phyloP scores from a whole-genome alignment of 2,113 vertebrate genomes.

The Beaufortia kweichowensis region DNA sequence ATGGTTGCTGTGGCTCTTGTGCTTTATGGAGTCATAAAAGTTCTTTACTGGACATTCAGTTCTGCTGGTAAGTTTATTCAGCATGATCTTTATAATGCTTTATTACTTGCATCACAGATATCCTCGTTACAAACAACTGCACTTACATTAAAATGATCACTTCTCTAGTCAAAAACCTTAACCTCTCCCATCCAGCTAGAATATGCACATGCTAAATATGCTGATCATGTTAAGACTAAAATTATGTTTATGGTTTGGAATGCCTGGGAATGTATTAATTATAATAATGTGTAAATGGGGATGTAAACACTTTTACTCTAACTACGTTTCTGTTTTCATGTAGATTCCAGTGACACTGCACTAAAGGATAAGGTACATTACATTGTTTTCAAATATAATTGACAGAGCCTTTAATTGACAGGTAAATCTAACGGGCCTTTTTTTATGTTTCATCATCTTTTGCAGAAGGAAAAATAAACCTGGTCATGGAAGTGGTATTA shows the following conservation, averaged over 20 bases:
- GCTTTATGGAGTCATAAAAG: conserved; percentile 74
- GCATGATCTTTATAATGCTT: neutral
- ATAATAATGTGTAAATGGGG: neutral
- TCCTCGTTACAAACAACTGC: no score
- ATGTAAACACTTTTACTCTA: neutral
- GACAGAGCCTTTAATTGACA: no score
- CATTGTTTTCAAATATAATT: neutral
- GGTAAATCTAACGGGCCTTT: neutral
- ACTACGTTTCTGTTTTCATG: neutral
- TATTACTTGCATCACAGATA: neutral
- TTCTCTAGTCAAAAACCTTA: no score
- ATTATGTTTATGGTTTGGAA: no score
- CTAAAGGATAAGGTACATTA: conserved; percentile 63
- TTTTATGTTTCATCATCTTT: conserved; percentile 16
- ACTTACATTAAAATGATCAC: no score
- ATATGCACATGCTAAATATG: no score
- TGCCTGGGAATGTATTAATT: neutral
- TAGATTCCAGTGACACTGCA: conserved; percentile 56
- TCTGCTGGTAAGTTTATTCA: conserved; percentile 62
- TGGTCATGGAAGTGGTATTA: neutral
- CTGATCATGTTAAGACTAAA: neutral
- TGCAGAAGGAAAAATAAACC: conserved; percentile 69
- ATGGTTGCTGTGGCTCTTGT: conserved; percentile 76
- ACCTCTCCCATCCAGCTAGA: no score
- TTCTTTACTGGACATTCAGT: conserved; percentile 68